Evolutionary conservation across 2,797 vertebrate genomes (phyloP).

Genomic region (Trachops cirrhosus): DNA sequence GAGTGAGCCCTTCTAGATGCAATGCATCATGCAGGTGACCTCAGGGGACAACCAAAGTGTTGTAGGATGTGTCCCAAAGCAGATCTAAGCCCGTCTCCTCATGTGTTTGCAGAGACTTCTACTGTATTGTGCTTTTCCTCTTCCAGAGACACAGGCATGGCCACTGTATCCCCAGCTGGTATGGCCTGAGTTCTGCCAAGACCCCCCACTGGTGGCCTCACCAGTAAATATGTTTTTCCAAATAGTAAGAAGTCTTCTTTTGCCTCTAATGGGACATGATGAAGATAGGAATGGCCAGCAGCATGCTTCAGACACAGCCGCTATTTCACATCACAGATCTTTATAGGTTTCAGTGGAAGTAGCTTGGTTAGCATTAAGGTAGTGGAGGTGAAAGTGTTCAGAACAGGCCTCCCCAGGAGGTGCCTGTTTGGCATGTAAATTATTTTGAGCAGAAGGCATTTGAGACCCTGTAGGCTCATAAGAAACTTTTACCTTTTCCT

Average conservation of each 20-base stretch:
- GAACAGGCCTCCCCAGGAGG: too few relatives aligned
- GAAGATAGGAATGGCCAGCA: neutral
- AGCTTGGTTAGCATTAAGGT: slow-evolving; percentile 2
- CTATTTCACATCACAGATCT: neutral
- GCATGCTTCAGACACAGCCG: slow-evolving; percentile 32
- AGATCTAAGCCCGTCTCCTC: neutral
- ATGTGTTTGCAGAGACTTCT: neutral
- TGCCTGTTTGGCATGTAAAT: too few relatives aligned
- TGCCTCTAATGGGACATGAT: neutral
- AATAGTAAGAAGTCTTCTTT: slow-evolving; percentile 10
- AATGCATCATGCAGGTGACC: neutral
- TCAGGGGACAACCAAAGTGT: neutral
- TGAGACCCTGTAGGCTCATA: too few relatives aligned
- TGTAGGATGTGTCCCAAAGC: neutral
- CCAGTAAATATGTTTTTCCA: slow-evolving; percentile 31
- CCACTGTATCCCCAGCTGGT: too few relatives aligned
- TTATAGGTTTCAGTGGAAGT: slow-evolving; percentile 19
- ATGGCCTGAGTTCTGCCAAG: neutral
- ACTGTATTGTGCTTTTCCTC: neutral
- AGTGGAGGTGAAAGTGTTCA: neutral
- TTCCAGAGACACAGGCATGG: neutral
- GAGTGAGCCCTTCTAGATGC: neutral
- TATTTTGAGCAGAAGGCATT: too few relatives aligned
- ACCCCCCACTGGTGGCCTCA: neutral
- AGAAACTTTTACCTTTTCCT: too few relatives aligned